phyloP scores from a whole-genome alignment of 2,888 invertebrate species.

The Helobdella robusta region DNA sequence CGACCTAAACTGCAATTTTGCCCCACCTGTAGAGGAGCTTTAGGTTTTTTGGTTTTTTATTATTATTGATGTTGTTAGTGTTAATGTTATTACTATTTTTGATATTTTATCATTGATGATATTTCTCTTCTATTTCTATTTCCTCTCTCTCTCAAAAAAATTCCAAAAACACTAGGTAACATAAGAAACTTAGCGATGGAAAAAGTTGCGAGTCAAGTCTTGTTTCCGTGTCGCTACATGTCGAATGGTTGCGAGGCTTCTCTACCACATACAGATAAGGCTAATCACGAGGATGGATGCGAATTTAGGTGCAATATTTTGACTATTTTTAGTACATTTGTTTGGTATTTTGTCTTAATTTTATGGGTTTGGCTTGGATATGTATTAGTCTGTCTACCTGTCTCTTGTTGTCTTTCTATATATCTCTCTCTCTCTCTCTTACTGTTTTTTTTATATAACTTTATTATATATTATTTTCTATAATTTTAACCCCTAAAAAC shows the following conservation, averaged over 20 bases:
- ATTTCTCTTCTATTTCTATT: too few relatives aligned
- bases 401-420: too few relatives aligned
- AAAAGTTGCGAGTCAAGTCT: conserved; percentile 92
- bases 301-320: conserved; percentile 82
- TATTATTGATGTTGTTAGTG: background rate
- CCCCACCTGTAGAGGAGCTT: conserved; percentile 91
- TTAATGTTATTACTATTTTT: background rate
- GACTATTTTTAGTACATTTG: too few relatives aligned
- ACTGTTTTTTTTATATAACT: too few relatives aligned
- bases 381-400: too few relatives aligned
- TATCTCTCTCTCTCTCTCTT: too few relatives aligned
- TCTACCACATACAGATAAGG: conserved; percentile 89
- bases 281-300: conserved; percentile 95
- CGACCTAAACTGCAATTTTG: conserved; percentile 92
- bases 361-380: too few relatives aligned
- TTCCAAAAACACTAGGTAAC: conserved; percentile 60
- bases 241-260: conserved; percentile 86
- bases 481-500: too few relatives aligned
- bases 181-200: conserved; percentile 98
- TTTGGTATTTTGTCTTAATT: too few relatives aligned
- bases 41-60: conserved; percentile 52
- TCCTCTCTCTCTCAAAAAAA: too few relatives aligned
- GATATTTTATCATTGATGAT: background rate
- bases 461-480: too few relatives aligned
- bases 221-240: conserved; percentile 97